These are phyloP conservation scores for Formica exsecta DNA, from an alignment of 1,140 invertebrate genomes.

Conservation along the genomic window DNA sequence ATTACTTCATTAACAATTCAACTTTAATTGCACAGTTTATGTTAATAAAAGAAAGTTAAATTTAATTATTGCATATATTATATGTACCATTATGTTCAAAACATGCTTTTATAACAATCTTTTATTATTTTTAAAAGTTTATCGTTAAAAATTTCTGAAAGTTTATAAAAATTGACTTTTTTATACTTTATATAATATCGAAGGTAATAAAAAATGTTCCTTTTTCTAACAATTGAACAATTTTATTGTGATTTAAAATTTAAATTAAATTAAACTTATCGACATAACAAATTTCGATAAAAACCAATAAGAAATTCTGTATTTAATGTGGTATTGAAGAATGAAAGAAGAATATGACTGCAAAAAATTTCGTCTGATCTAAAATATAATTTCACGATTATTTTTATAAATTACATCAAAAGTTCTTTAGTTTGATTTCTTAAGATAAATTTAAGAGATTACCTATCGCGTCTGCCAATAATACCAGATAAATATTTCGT, in stretches of 20 bases:
- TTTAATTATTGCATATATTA: neutral
- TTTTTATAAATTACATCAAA: too few species aligned
- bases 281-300: neutral
- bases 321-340: neutral
- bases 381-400: too few species aligned
- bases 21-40: neutral
- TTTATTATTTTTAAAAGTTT: neutral
- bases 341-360: neutral
- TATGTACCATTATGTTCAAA: neutral
- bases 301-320: neutral
- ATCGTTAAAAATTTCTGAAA: neutral
- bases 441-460: too few species aligned
- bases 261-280: neutral
- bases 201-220: neutral
- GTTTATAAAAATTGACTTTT: neutral
- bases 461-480: too few species aligned
- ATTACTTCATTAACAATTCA: conserved; percentile 22
- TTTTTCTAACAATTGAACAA: neutral
- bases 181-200: neutral
- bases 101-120: neutral
- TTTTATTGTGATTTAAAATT: neutral
- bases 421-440: too few species aligned
- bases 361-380: neutral
- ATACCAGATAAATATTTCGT: neutral
- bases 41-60: neutral